A percentile compares a stretch with the other conserved stretches of the same genome.
phyloP scores from a whole-genome alignment of 2,113 vertebrate genomes.

The Pterocles orientalis region DNA sequence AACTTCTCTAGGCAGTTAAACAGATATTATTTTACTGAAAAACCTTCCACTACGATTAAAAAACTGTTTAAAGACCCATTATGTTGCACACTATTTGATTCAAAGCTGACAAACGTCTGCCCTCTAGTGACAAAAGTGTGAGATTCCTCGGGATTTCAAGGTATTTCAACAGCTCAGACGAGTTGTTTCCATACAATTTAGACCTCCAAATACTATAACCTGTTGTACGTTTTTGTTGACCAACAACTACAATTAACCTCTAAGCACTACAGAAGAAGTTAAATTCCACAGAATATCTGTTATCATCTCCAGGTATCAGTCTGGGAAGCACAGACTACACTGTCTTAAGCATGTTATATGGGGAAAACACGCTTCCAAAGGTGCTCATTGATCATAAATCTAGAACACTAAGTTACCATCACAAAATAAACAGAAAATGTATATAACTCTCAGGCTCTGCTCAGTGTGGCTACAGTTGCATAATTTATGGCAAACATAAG shows the following conservation, averaged over 20 bases:
- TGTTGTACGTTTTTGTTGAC: not conserved
- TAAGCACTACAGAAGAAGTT: not conserved
- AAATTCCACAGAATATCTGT: not conserved
- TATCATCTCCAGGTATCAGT: not conserved
- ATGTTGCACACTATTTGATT: rapidly evolving
- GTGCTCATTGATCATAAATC: not conserved
- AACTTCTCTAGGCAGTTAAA: not conserved
- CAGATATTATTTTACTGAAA: not conserved
- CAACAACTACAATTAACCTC: not conserved
- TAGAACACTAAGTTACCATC: not conserved
- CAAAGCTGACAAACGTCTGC: not conserved
- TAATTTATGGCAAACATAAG: not conserved
- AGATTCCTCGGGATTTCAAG: not conserved
- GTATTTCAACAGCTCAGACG: not conserved
- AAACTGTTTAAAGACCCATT: not conserved
- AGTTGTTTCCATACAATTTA: not conserved
- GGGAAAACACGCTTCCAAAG: not conserved
- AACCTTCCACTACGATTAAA: not conserved
- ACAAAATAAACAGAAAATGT: not conserved
- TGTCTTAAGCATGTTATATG: rapidly evolving
- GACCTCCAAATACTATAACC: not conserved
- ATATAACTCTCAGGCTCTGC: not conserved
- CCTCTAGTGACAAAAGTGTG: conserved; percentile 43
- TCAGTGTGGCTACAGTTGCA: rapidly evolving
- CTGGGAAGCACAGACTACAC: not conserved